These are phyloP conservation scores for Apotomis betuletana DNA, from an alignment of 2,888 invertebrate genomes.

Conservation along the genomic window DNA sequence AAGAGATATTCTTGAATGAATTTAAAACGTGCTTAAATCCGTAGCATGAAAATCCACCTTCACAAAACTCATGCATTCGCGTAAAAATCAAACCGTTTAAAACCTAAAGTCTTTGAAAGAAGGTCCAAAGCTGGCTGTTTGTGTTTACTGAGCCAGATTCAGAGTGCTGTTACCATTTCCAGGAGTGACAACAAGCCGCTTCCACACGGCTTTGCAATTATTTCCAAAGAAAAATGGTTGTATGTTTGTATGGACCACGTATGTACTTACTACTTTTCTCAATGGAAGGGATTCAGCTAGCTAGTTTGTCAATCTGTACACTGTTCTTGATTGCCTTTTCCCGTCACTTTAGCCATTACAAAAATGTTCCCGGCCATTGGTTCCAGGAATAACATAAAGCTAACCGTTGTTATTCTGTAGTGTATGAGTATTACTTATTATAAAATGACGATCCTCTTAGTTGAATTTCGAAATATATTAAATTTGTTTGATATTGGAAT, in stretches of 20 bases:
- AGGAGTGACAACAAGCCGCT: slow-evolving; percentile 1
- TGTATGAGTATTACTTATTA: too few species aligned
- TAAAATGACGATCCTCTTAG: too few species aligned
- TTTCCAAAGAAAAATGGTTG: background rate
- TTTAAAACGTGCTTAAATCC: background rate
- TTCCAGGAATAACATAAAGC: background rate
- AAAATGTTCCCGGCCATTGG: background rate
- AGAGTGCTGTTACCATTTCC: slow-evolving; percentile 4
- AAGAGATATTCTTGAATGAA: background rate
- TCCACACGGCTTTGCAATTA: slow-evolving; percentile 5
- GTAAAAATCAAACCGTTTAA: background rate
- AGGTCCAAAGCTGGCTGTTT: background rate
- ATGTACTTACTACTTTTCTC: background rate
- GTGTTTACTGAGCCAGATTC: background rate
- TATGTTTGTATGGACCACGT: background rate
- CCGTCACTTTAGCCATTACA: slow-evolving; percentile 2
- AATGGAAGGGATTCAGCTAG: background rate
- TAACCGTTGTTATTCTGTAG: too few species aligned
- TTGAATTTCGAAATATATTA: too few species aligned
- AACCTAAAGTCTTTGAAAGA: background rate
- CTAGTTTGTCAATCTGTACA: slow-evolving; percentile 11
- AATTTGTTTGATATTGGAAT: too few species aligned
- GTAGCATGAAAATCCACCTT: background rate
- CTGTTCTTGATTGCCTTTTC: slow-evolving; percentile 7
- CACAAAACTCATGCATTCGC: background rate